Base-by-base conservation (phyloP, 2,888 invertebrate genomes). In the Tipula lateralis region DNA sequence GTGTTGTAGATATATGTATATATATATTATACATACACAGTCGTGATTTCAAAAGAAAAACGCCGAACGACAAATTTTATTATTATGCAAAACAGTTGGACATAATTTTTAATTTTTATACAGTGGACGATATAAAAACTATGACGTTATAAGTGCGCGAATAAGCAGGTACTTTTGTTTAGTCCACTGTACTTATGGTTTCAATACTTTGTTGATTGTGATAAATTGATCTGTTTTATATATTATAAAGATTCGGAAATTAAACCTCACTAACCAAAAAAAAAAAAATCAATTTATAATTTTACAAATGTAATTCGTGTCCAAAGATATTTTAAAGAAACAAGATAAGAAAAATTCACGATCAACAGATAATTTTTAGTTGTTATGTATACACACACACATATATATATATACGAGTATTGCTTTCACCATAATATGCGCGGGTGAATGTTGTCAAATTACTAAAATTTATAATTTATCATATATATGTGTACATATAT, bases 81-180 rank as follows among this genome's bases (percentile, higher is more conserved):
- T 82, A 82, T 82, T 82, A 82, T 82, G 82, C 82, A 82, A 82
- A 82, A 82, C 82, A 82, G 82, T 82, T 82, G 82, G 82, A 82
- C 82, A 82, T 30, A 66, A 66, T 66, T 66, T 66, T 66, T 24
- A 66, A 24, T 9, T 9, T 66, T 24, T 7, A 24, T 66, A 66
- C 66, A 66, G 66, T 66, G 66, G 19, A 66, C 24, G 9, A 9
- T 66, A 66, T 24, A 66, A 66, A 24, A 66, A 5, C 44, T 50
- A 16, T 7, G 66, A 24, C 9, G 3, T 9, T 9, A 36, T 36
- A 12, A 12, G 6, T 66, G 24, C 24, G 66, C 66, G 24, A 66
- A 66, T 50, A 66, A 66, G 24, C 19, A 24, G 24, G 66, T 66
- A 66, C 24, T 66, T 19, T 66, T 66, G 24, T 66, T 0, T 24